Conservation (phyloP, 2,797 vertebrate species). For the Muscicapa striata region DNA sequence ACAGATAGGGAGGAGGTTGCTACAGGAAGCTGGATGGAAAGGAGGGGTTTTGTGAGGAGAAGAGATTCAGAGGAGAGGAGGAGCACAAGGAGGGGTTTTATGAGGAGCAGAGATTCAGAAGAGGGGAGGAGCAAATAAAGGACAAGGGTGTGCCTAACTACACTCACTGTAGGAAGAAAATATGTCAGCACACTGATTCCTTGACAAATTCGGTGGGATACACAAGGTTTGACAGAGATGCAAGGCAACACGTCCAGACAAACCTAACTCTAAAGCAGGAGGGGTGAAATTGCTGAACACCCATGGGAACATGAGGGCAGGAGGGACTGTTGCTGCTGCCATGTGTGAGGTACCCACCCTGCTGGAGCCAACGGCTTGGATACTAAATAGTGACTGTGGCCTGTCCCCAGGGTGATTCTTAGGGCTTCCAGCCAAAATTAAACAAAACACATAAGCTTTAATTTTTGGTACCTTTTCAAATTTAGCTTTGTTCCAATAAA, state of each 20-base stretch:
- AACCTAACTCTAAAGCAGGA: not conserved
- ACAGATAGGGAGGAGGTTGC: not conserved
- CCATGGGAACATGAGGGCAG: fast-evolving
- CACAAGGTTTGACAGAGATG: not conserved
- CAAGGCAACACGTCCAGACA: not conserved
- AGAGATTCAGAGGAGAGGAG: not conserved
- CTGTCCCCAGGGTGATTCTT: not conserved
- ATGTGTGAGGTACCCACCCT: fast-evolving
- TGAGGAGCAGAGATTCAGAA: not conserved
- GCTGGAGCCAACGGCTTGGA: not conserved
- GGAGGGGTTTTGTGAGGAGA: not conserved
- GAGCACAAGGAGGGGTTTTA: not conserved
- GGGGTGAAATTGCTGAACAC: not conserved
- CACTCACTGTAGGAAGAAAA: not conserved
- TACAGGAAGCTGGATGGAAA: not conserved
- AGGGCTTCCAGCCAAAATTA: not conserved
- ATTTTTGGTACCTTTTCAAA: not conserved
- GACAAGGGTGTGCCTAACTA: not conserved
- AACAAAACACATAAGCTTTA: not conserved
- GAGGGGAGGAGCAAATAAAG: not conserved
- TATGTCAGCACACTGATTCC: fast-evolving
- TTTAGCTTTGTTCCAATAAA: not conserved
- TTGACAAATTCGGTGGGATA: not conserved
- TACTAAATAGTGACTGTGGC: not conserved
- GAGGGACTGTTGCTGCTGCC: not conserved